These are phyloP conservation scores for Gobius niger DNA, from an alignment of 2,113 vertebrate species.

Conservation along the genomic window DNA sequence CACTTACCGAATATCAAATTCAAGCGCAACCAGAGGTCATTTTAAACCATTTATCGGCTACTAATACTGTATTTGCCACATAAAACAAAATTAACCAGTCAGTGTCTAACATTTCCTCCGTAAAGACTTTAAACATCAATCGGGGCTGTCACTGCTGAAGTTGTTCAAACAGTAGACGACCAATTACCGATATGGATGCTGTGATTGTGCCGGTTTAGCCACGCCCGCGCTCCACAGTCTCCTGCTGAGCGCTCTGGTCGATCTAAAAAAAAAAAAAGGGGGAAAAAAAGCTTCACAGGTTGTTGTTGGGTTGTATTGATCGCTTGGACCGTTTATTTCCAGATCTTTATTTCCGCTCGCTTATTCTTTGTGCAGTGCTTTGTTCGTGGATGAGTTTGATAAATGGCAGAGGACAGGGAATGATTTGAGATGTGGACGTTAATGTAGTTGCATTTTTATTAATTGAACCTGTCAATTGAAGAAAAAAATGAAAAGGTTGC, in stretches of 20 bases:
- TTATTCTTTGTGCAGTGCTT: constrained; percentile 14
- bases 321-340: constrained; percentile 24
- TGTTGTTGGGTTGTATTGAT: constrained; percentile 37
- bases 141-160: background rate
- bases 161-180: constrained; percentile 5
- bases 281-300: constrained; percentile 21
- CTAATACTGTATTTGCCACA: no score
- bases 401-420: constrained; percentile 8
- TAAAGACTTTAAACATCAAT: background rate
- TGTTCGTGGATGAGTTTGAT: constrained; percentile 12
- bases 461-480: no score
- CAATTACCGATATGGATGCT: constrained; percentile 25
- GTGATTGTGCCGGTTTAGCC: constrained; percentile 19
- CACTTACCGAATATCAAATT: no score
- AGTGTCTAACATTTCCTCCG: constrained; percentile 1
- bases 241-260: constrained; percentile 24
- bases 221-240: constrained; percentile 7
- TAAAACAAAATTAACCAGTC: background rate
- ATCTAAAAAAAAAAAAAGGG: constrained; percentile 24
- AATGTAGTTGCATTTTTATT: background rate
- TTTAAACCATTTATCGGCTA: no score
- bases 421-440: background rate
- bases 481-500: no score
- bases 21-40: no score
- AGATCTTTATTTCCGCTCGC: constrained; percentile 19